phyloP scores from a whole-genome alignment of 2,888 invertebrate genomes.

The Auanema freiburgensis region DNA sequence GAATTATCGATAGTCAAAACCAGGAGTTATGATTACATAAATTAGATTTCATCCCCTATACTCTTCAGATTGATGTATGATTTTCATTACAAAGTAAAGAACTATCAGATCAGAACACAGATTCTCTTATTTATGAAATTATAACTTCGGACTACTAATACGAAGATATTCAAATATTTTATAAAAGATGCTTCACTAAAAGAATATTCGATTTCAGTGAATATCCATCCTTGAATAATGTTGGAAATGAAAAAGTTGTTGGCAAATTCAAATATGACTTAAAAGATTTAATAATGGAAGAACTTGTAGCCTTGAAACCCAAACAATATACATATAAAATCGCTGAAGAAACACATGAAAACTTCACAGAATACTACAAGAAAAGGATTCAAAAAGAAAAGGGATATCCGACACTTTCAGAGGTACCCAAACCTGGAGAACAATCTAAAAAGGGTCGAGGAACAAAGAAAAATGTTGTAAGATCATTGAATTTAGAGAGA shows the following conservation, averaged over 20 bases:
- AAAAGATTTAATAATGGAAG: too few relatives aligned
- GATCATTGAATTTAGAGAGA: constrained; percentile 13
- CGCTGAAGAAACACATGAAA: constrained; percentile 17
- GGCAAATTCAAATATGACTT: too few relatives aligned
- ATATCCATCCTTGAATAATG: too few relatives aligned
- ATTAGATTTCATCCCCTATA: too few relatives aligned
- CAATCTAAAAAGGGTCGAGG: constrained; percentile 19
- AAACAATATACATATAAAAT: constrained; percentile 37
- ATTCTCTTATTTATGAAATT: constrained; percentile 53
- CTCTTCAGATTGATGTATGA: constrained; percentile 43
- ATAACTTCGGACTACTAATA: constrained; percentile 63
- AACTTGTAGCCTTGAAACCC: too few relatives aligned
- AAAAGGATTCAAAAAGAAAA: constrained; percentile 16
- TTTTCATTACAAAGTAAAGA: constrained; percentile 45
- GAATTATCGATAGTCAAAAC: too few relatives aligned
- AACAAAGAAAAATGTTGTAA: constrained; percentile 16
- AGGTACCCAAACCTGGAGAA: too few relatives aligned
- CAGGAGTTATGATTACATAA: too few relatives aligned
- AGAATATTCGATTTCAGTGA: constrained; percentile 38
- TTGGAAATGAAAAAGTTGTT: too few relatives aligned
- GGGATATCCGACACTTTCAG: constrained; percentile 15
- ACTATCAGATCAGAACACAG: constrained; percentile 61
- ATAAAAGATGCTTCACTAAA: constrained; percentile 9
- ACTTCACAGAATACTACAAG: constrained; percentile 19
- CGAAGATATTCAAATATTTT: constrained; percentile 55